Conservation (phyloP, 2,797 vertebrate species). For the Phylloscopus collybita region DNA sequence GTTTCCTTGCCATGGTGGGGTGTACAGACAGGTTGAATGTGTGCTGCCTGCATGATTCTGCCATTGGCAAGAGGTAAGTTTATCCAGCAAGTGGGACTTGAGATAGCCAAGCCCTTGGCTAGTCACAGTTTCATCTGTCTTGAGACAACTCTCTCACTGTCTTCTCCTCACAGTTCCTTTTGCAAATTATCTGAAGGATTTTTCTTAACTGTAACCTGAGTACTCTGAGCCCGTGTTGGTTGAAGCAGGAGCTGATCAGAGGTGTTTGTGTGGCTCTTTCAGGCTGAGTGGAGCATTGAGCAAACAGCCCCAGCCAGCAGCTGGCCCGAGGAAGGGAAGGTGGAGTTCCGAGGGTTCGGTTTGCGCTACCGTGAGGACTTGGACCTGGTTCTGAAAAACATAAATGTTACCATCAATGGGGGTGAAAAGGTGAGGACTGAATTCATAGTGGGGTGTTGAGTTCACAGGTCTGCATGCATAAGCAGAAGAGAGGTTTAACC, state of each 20-base stretch:
- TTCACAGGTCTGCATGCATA: background rate
- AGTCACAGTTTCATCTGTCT: background rate
- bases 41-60: background rate
- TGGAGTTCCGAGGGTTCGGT: slow-evolving; percentile 85
- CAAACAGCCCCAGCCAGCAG: slow-evolving; percentile 66
- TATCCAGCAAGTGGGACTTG: background rate
- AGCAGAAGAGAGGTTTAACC: background rate
- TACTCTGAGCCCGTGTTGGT: accelerated
- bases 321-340: slow-evolving; percentile 87
- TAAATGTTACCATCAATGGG: slow-evolving; percentile 83
- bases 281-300: slow-evolving; percentile 88
- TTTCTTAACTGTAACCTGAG: background rate
- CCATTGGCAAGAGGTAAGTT: background rate
- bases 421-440: slow-evolving; percentile 88
- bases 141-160: background rate
- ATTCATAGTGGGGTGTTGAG: background rate
- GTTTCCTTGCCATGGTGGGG: background rate
- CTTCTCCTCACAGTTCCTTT: background rate
- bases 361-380: slow-evolving; percentile 91
- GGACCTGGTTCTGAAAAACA: slow-evolving; percentile 88
- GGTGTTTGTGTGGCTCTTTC: background rate
- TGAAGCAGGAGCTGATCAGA: background rate
- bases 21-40: background rate
- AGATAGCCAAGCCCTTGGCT: background rate
- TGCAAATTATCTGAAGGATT: background rate